These are phyloP conservation scores for Rhysida immarginata DNA, from an alignment of 1,140 invertebrate species.

Conservation along the genomic window DNA sequence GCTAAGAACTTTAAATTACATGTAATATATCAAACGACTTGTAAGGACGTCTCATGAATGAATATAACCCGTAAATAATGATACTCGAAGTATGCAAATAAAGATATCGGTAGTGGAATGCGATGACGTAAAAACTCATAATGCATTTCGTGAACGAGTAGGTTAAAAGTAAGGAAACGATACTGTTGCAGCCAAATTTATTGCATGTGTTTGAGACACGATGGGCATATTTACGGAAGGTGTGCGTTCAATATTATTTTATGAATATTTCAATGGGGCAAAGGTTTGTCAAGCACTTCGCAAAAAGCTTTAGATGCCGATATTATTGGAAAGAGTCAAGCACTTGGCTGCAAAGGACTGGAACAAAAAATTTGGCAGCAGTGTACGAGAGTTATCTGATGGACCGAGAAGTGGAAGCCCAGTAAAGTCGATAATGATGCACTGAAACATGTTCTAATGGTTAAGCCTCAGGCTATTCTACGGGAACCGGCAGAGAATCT, in stretches of 20 bases:
- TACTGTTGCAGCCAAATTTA: no score
- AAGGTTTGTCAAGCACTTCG: not conserved
- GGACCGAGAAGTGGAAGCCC: not conserved
- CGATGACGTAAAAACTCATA: no score
- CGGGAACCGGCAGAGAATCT: not conserved
- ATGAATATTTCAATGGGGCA: not conserved
- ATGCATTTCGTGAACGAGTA: no score
- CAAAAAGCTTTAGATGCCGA: not conserved
- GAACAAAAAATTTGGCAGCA: not conserved
- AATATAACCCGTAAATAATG: no score
- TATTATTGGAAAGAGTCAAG: not conserved
- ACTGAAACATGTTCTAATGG: not conserved
- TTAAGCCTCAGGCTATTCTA: not conserved
- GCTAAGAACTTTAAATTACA: no score
- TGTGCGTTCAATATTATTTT: not conserved
- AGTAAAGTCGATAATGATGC: not conserved
- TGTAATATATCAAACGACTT: no score
- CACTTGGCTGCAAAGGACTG: no score
- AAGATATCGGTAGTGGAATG: no score
- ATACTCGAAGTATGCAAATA: no score
- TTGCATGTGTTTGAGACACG: no score
- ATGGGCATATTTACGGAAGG: not conserved
- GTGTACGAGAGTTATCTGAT: not conserved
- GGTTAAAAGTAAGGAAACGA: no score
- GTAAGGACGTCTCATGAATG: no score